Percentiles rank a stretch among this genome's conserved stretches.
Conservation (phyloP, 2,888 invertebrate species). For the Agrotis puta region DNA sequence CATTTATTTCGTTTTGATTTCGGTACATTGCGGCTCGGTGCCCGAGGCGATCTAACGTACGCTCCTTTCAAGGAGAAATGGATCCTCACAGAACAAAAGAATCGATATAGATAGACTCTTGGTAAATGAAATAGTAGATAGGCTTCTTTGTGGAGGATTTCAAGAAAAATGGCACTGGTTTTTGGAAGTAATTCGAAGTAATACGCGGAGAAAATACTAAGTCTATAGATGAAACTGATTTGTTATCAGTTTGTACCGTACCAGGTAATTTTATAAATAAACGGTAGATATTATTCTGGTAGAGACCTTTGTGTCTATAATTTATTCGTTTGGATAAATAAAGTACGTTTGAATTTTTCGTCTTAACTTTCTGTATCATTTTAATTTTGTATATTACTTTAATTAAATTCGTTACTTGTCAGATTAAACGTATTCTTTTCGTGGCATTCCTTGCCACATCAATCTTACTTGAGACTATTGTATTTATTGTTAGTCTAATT, state of each 20-base stretch:
- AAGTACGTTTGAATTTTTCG: background rate
- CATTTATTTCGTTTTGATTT: conserved; percentile 65
- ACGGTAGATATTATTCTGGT: conserved; percentile 9
- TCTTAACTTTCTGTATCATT: background rate
- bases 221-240: conserved; percentile 35
- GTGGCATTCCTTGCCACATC: background rate
- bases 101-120: conserved; percentile 51
- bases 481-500: no score
- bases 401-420: background rate
- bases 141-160: conserved; percentile 53
- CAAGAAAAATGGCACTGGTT: conserved; percentile 62
- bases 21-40: conserved; percentile 66
- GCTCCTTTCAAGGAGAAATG: conserved; percentile 61
- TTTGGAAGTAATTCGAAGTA: conserved; percentile 41
- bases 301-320: conserved; percentile 5
- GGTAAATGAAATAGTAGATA: conserved; percentile 57
- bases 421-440: background rate
- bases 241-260: conserved; percentile 31
- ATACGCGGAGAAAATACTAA: conserved; percentile 46
- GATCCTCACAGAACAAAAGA: conserved; percentile 61
- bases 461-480: no score
- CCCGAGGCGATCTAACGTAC: conserved; percentile 41
- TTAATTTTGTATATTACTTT: background rate
- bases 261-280: conserved; percentile 35
- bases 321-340: conserved; percentile 2